phyloP scores from a whole-genome alignment of 2,113 vertebrate genomes.

The Eudyptes chrysolophus region DNA sequence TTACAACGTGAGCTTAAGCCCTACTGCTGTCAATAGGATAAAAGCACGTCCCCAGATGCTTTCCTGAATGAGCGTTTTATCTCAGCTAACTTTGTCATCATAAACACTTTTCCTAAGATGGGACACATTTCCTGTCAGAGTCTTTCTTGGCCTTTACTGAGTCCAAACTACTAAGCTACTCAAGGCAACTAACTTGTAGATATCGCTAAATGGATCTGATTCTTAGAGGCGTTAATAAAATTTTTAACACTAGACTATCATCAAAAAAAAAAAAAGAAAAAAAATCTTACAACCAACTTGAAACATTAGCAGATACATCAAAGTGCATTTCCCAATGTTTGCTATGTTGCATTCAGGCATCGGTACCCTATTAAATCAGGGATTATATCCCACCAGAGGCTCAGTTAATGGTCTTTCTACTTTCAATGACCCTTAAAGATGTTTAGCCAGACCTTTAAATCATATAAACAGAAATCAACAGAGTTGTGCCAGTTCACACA shows the following conservation, averaged over 20 bases:
- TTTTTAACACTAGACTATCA: not conserved
- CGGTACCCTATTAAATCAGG: not conserved
- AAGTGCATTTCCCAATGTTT: not conserved
- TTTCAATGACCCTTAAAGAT: not conserved
- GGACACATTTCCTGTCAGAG: not conserved
- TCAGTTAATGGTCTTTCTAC: not conserved
- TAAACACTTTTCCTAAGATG: not conserved
- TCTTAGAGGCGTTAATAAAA: not conserved
- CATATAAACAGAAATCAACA: not conserved
- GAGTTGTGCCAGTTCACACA: not conserved
- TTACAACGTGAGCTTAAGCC: not conserved
- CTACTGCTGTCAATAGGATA: not conserved
- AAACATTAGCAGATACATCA: not conserved
- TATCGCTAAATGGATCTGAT: not conserved
- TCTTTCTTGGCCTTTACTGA: not conserved
- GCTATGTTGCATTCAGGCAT: not conserved
- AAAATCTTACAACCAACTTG: not conserved
- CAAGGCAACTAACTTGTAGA: not conserved
- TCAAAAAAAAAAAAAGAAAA: not conserved
- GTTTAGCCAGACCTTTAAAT: not conserved
- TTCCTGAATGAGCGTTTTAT: not conserved
- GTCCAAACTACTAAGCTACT: not conserved
- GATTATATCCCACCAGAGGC: not conserved
- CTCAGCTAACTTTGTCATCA: not conserved
- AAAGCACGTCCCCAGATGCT: not conserved